Conservation (phyloP, 1,140 invertebrate species). For the Centruroides vittatus region DNA sequence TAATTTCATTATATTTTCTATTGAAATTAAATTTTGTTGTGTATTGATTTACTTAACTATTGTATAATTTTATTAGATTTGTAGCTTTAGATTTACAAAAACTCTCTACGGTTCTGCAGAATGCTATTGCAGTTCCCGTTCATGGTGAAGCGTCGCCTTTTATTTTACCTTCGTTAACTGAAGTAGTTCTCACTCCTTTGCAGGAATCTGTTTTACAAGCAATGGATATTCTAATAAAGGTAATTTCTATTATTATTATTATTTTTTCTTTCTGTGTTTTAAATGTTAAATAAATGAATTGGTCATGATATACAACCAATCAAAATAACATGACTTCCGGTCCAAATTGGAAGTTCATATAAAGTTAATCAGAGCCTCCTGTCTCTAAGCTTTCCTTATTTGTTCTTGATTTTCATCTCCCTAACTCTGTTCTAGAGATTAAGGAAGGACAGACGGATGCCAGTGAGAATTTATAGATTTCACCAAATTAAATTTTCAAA, state of each 20-base stretch:
- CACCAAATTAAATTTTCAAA: no score
- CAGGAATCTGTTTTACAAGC: slow-evolving; percentile 67
- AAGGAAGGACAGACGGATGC: no score
- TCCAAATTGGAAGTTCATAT: not conserved
- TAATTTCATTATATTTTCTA: no score
- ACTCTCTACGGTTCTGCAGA: slow-evolving; percentile 59
- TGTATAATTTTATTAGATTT: slow-evolving; percentile 38
- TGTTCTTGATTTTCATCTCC: no score
- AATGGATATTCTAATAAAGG: slow-evolving; percentile 62
- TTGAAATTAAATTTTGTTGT: no score
- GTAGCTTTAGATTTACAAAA: slow-evolving; percentile 57
- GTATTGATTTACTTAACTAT: no score
- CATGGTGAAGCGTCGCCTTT: slow-evolving; percentile 68
- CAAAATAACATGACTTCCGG: no score
- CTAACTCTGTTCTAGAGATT: no score
- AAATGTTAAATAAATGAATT: not conserved
- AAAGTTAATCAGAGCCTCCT: no score
- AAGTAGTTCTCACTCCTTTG: slow-evolving; percentile 58
- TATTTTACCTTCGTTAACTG: slow-evolving; percentile 53
- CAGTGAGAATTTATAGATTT: no score
- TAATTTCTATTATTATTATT: slow-evolving; percentile 25
- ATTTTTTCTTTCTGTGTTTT: not conserved
- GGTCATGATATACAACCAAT: not conserved
- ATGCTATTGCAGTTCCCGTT: slow-evolving; percentile 62
- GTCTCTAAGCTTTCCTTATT: no score